Evolutionary conservation across 1,140 invertebrate species (phyloP).

Genomic region (Hyles euphorbiae): DNA sequence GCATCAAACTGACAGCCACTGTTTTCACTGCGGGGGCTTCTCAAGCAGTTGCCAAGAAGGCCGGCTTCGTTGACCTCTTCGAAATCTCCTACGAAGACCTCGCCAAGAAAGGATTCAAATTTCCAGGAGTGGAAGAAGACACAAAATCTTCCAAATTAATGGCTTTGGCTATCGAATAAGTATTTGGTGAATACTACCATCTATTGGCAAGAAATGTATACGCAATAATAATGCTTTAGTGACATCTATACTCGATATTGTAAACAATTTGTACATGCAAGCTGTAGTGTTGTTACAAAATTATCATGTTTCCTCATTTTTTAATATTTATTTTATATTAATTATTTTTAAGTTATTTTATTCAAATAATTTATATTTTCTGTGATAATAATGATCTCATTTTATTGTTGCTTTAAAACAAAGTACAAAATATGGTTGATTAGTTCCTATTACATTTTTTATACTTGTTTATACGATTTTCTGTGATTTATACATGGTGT

Average conservation of each 20-base stretch:
- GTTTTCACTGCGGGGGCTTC: slow-evolving; percentile 70
- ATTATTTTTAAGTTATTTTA: background rate
- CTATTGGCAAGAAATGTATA: too few relatives aligned
- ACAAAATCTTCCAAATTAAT: slow-evolving; percentile 62
- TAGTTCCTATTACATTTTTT: background rate
- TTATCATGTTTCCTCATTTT: too few relatives aligned
- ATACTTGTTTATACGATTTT: background rate
- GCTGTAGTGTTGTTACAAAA: too few relatives aligned
- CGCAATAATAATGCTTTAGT: too few relatives aligned
- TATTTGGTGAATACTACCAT: too few relatives aligned
- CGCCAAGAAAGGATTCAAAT: slow-evolving; percentile 50
- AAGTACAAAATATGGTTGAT: background rate
- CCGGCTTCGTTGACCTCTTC: slow-evolving; percentile 56
- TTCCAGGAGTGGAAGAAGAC: slow-evolving; percentile 59
- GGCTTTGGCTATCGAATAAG: slow-evolving; percentile 45
- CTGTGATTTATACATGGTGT: too few relatives aligned
- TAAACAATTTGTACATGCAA: too few relatives aligned
- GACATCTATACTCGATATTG: too few relatives aligned
- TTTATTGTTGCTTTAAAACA: background rate
- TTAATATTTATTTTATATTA: background rate
- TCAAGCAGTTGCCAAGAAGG: slow-evolving; percentile 66
- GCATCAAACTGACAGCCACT: slow-evolving; percentile 63
- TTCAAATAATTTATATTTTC: background rate
- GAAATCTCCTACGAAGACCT: slow-evolving; percentile 66
- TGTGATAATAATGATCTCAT: slow-evolving; percentile 2